phyloP scores from a whole-genome alignment of 92 coral and sea anemone species.

The Palythoa caribaeorum region DNA sequence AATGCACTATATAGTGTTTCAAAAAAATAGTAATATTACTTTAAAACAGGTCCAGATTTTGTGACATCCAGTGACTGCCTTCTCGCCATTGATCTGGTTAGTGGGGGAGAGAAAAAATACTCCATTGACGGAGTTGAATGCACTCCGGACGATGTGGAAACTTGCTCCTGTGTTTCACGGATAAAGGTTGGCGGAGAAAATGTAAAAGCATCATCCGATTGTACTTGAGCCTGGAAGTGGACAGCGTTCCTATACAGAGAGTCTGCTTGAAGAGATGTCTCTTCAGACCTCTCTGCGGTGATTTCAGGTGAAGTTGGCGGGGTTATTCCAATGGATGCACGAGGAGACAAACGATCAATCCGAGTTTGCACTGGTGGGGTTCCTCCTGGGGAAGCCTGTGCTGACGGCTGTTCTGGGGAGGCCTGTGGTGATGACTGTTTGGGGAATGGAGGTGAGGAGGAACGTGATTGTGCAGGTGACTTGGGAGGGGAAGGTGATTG shows the following conservation, averaged over 20 bases:
- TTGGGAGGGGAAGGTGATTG: constrained; percentile 37
- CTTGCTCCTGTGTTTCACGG: constrained; percentile 53
- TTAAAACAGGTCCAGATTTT: constrained; percentile 26
- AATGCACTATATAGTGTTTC: background rate
- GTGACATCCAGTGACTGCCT: constrained; percentile 74
- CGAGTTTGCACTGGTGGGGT: constrained; percentile 6
- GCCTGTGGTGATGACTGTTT: constrained; percentile 39
- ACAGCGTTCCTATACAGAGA: constrained; percentile 8
- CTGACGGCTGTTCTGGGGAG: constrained; percentile 18
- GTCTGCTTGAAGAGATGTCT: background rate
- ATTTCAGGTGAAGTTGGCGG: constrained; percentile 72
- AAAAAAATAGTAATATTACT: background rate
- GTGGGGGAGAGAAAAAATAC: constrained; percentile 93
- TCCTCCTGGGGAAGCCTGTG: background rate
- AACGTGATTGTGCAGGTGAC: background rate
- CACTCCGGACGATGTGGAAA: constrained; percentile 4
- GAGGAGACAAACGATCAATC: constrained; percentile 4
- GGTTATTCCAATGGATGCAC: constrained; percentile 53
- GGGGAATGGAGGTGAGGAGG: constrained; percentile 17
- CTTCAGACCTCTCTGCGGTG: constrained; percentile 3
- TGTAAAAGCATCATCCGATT: constrained; percentile 50
- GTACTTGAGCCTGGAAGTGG: background rate
- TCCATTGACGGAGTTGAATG: constrained; percentile 69
- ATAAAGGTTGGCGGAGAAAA: constrained; percentile 83
- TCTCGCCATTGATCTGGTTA: constrained; percentile 86